Evolutionary conservation across 2,888 invertebrate species (phyloP), one percentile per base, ranked within the genome.

Genomic region (Oscheius myriophilus): DNA sequence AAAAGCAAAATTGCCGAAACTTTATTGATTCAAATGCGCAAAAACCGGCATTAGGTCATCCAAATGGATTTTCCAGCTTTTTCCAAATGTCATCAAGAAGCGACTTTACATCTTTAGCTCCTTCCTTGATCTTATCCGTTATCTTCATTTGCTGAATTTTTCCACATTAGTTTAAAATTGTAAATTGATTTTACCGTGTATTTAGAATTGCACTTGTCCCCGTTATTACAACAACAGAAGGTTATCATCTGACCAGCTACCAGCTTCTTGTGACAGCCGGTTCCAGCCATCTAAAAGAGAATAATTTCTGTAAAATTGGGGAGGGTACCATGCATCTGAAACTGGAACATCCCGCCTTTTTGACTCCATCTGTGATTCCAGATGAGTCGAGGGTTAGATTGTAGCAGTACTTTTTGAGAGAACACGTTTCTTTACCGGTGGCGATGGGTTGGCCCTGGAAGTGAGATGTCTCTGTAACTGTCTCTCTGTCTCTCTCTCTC

Each of bases 171-270:
- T 33, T 33, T 33, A 6, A 33, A 33, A 6, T 33, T 33, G 4
- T 33, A 6, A 9, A 53, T 3, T 3, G 6, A 16, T 4, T 21
- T 11, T 11, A 53, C 53, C 53, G 53, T 3, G 25, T 53, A 53
- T 53, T 53, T 53, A 16, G 53, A 53, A 53, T 53, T 53, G 25
- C 53, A 53, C 25, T 25, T 46, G 21, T 46, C 53, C 18, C 53
- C 16, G 4, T 53, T 25, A 7, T 53, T 53, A 18, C 53, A 53
- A 21, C 53, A 53, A 25, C 53, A 53, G 25, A 53, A 23, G 18
- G 53, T 53, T 3, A 25, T 21, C 3, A 11, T 53, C 2, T 53
- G 18, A 2, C 25, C 25, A 23, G 16, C 25, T 7, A 53, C 4
- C 16, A 7, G 16, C 11, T 6, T 4, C 9, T 2, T 21, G 23